A percentile compares a stretch with the other conserved stretches of the same genome.
These are phyloP conservation scores for Cyrtorhinus lividipennis DNA, from an alignment of 1,140 invertebrate genomes.

Conservation along the genomic window DNA sequence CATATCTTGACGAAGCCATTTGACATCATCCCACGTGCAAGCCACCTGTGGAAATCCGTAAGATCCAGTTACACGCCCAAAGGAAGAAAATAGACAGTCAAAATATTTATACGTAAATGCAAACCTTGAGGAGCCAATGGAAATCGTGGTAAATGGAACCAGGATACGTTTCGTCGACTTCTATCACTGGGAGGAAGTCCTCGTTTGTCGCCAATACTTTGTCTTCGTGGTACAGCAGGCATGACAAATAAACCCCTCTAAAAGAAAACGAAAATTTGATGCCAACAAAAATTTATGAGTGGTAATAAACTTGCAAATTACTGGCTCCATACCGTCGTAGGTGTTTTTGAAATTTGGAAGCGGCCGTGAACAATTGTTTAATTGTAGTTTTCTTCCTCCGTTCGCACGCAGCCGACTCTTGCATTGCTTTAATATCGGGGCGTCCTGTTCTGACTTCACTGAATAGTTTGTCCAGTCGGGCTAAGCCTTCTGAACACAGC, in stretches of 20 bases:
- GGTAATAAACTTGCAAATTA: background rate
- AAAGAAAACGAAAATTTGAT: slow-evolving; percentile 25
- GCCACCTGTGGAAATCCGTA: slow-evolving; percentile 53
- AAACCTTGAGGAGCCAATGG: slow-evolving; percentile 94
- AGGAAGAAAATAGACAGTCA: too few species aligned
- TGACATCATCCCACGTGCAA: slow-evolving; percentile 91
- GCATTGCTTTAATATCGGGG: slow-evolving; percentile 33
- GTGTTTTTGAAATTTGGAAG: slow-evolving; percentile 89
- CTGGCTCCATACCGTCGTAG: slow-evolving; percentile 78
- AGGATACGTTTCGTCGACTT: slow-evolving; percentile 90
- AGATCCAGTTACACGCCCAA: too few species aligned
- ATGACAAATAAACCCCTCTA: slow-evolving; percentile 84
- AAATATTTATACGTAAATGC: background rate
- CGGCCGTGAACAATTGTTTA: slow-evolving; percentile 82
- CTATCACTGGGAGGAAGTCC: slow-evolving; percentile 88
- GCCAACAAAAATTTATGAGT: background rate
- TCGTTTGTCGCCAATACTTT: slow-evolving; percentile 90
- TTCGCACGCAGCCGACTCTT: slow-evolving; percentile 33
- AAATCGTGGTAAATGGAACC: slow-evolving; percentile 82
- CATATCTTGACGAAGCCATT: slow-evolving; percentile 75
- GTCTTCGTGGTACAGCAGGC: slow-evolving; percentile 85
- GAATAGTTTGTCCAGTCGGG: slow-evolving; percentile 60
- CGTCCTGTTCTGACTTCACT: slow-evolving; percentile 47
- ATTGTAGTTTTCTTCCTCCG: slow-evolving; percentile 74
- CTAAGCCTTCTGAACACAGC: slow-evolving; percentile 50